phyloP scores from a whole-genome alignment of 2,797 vertebrate species.

The Mycteria americana region DNA sequence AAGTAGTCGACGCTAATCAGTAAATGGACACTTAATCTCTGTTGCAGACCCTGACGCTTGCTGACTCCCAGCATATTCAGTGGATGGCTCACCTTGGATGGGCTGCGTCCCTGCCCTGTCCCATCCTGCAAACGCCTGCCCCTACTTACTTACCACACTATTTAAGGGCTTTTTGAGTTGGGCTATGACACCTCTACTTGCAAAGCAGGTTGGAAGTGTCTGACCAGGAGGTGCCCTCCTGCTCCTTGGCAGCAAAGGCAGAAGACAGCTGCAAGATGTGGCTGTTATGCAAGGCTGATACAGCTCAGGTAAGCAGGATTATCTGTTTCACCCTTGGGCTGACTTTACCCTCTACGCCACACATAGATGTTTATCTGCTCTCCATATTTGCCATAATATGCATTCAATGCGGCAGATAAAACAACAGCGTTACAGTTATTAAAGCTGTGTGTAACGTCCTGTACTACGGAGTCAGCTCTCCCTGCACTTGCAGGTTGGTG shows the following conservation, averaged over 20 bases:
- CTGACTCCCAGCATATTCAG: background rate
- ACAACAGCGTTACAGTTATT: background rate
- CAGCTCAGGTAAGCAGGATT: background rate
- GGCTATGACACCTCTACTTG: background rate
- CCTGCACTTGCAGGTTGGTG: background rate
- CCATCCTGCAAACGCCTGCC: background rate
- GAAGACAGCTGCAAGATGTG: background rate
- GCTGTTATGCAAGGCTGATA: background rate
- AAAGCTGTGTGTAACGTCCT: background rate
- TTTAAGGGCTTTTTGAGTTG: background rate
- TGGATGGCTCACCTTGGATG: background rate
- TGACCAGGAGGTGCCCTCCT: background rate
- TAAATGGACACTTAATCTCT: background rate
- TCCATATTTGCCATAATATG: background rate
- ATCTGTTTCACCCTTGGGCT: background rate
- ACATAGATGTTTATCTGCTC: background rate
- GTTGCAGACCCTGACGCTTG: background rate
- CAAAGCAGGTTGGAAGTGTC: background rate
- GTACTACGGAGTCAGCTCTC: background rate
- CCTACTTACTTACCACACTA: background rate
- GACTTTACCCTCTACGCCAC: background rate
- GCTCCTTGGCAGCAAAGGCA: background rate
- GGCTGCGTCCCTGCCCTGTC: background rate
- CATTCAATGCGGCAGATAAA: background rate
- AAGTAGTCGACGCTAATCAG: fast-evolving